Base-by-base conservation (phyloP, 2,113 vertebrate genomes). In the Etheostoma cragini region DNA sequence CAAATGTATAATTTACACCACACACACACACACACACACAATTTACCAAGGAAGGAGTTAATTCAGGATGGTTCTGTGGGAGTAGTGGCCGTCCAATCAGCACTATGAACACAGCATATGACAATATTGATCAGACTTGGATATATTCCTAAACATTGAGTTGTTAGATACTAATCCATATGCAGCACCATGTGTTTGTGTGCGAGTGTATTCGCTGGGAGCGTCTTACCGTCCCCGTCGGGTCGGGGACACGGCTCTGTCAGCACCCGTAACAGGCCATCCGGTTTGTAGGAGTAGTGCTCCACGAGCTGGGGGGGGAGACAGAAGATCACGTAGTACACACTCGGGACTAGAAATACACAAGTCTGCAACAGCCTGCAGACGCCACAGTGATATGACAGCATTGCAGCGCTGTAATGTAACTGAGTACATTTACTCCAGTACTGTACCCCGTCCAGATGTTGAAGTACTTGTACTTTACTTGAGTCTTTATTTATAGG, bases 211-310 rank as follows among this genome's bases (percentile, higher is more conserved):
- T 67, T 19, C 13, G 6, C 42, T 17, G 17, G 58, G 45, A 72
- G 38, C 15, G 6, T 26, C 73, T 80, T 81, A 97, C 96, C 95
- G 30, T 93, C 92, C 73, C 88, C 80, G 0, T 93, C 93, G 5
- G 93, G 89, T 73, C 95, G 91, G 21, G 94, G 87, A 87, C 97
- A 97, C 2, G 94, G 63, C 7, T 95, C 94, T 1, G 92, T 96
- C 13, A 99, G 95, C 63, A 97, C 96, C 57, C 96, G 92, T 61
- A 98, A 89, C 14, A 99, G 94, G 45, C 98, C 98, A 19, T 99
- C 98, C 21, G 98, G 94, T 90, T 99, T 99, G 85, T 99, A 99
- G 0, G 97, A 98, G 90, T 99, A 99, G 89, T 99, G 98, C 72
- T 99, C 98, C 50, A 99, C 97, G 83, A 99, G 90, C 98, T 99